Evolutionary conservation across 2,113 vertebrate genomes (phyloP).

Genomic region (Cynoglossus semilaevis): DNA sequence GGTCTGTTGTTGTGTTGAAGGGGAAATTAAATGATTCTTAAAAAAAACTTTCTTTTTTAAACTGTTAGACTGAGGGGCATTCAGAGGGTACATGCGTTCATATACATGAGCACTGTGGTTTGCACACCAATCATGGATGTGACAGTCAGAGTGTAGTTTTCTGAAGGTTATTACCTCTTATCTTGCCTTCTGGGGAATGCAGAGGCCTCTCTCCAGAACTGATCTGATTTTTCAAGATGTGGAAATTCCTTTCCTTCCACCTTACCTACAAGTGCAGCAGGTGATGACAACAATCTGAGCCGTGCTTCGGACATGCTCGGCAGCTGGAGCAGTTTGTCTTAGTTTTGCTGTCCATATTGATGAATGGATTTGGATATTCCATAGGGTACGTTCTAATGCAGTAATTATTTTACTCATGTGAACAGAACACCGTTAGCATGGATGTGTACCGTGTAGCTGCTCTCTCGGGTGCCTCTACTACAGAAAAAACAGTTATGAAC

Average conservation of each 20-base stretch:
- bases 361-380: neutral
- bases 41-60: too few species aligned
- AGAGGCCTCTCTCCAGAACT: slow-evolving; percentile 17
- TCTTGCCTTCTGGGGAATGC: slow-evolving; percentile 21
- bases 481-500: slow-evolving; percentile 47
- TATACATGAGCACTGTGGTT: slow-evolving; percentile 5
- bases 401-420: slow-evolving; percentile 34
- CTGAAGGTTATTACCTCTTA: slow-evolving; percentile 19
- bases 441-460: slow-evolving; percentile 16
- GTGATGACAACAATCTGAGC: slow-evolving; percentile 25
- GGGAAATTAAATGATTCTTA: too few species aligned
- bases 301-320: neutral
- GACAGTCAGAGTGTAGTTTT: slow-evolving; percentile 10
- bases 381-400: slow-evolving; percentile 9
- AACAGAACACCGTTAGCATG: slow-evolving; percentile 6
- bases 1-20: too few species aligned
- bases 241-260: slow-evolving; percentile 17
- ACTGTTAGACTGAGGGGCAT: too few species aligned
- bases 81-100: neutral
- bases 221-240: slow-evolving; percentile 12
- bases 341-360: neutral
- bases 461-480: slow-evolving; percentile 36
- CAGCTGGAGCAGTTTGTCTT: neutral
- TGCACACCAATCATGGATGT: neutral
- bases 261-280: neutral